phyloP scores from a whole-genome alignment of 1,140 invertebrate genomes.

The Drosophila nannoptera region DNA sequence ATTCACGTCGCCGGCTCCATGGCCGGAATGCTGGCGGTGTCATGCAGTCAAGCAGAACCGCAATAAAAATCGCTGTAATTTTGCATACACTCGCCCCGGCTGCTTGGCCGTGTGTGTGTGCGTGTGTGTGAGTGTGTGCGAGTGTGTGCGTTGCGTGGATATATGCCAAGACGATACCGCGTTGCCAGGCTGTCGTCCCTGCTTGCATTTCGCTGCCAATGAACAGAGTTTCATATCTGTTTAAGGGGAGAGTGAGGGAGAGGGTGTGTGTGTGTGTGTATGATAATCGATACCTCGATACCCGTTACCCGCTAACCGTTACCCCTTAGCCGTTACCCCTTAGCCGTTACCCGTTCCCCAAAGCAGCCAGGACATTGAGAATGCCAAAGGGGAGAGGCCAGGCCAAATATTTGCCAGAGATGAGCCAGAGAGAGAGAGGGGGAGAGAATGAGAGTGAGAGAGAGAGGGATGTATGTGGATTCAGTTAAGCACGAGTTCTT shows the following conservation, averaged over 20 bases:
- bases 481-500: too few relatives aligned
- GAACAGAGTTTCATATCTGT: conserved; percentile 17
- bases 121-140: neutral
- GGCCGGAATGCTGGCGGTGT: conserved; percentile 36
- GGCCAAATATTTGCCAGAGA: too few relatives aligned
- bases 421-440: too few relatives aligned
- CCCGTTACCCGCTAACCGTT: neutral
- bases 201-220: conserved; percentile 20
- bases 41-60: conserved; percentile 61
- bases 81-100: conserved; percentile 53
- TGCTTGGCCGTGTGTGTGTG: conserved; percentile 3
- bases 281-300: conserved; percentile 45
- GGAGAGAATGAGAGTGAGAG: too few relatives aligned
- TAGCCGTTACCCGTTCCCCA: conserved; percentile 5
- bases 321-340: too few relatives aligned
- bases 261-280: neutral
- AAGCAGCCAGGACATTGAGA: neutral
- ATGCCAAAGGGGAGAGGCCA: too few relatives aligned
- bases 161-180: conserved; percentile 31
- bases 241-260: conserved; percentile 5
- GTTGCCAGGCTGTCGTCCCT: conserved; percentile 40
- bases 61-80: conserved; percentile 75
- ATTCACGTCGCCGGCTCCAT: conserved; percentile 2
- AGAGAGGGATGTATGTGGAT: too few relatives aligned
- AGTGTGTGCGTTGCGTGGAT: neutral